phyloP scores from a whole-genome alignment of 2,797 vertebrate species.

The Arctocebus calabarensis region DNA sequence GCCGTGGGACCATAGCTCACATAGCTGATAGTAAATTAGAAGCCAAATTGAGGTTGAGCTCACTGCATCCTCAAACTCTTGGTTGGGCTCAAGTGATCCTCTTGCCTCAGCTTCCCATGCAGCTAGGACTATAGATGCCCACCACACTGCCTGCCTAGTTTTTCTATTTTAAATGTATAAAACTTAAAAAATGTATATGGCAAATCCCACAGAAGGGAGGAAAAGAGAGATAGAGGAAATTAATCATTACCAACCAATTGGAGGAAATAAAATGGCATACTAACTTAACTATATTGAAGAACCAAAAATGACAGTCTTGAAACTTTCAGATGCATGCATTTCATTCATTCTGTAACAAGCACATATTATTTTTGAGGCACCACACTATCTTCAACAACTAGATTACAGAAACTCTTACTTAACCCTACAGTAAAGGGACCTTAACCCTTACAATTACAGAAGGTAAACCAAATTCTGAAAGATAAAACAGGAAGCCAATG shows the following conservation, averaged over 20 bases:
- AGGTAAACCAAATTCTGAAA: constrained; percentile 33
- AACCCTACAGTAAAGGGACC: not conserved
- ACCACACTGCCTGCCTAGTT: too few species aligned
- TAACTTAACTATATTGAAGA: not conserved
- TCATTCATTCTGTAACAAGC: not conserved
- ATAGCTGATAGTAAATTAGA: too few species aligned
- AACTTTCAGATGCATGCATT: not conserved
- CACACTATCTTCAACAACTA: not conserved
- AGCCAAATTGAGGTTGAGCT: too few species aligned
- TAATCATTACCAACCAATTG: not conserved
- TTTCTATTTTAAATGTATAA: too few species aligned
- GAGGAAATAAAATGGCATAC: not conserved
- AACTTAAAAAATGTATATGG: not conserved
- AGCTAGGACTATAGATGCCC: too few species aligned
- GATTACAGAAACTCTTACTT: constrained; percentile 25
- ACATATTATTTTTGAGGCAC: not conserved
- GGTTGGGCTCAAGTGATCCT: too few species aligned
- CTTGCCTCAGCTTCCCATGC: too few species aligned
- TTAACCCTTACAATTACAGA: constrained; percentile 41
- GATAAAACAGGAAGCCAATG: constrained; percentile 44
- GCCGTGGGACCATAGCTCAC: too few species aligned
- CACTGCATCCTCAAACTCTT: too few species aligned
- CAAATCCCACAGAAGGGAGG: not conserved
- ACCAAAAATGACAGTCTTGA: not conserved
- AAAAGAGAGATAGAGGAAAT: not conserved